Evolutionary conservation across 2,113 vertebrate genomes (phyloP), one percentile per base, ranked within the genome.

Genomic region (Pogona vitticeps): DNA sequence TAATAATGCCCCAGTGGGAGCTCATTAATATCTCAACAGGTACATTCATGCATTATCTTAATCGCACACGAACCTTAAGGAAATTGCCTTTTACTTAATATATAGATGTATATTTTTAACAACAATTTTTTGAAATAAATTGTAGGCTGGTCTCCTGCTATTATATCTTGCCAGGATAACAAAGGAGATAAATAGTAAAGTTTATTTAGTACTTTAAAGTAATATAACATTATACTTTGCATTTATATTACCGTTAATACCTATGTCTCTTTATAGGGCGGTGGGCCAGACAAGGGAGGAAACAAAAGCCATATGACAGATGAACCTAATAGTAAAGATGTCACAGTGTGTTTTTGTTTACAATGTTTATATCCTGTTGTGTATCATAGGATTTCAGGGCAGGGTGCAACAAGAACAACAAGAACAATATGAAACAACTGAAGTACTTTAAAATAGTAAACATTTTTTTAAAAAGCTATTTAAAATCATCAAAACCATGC

Each of bases 21-120:
- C 91, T 95, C 93, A 95, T 97, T 95, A 96, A 94, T 95, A 90
- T 93, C 96, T 93, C 96, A 89, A 92, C 88, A 94, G 95, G 94
- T 94, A 91, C 56, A 42, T 90, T 90, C 90, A 52, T 88, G 88
- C 85, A 68, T 94, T 94, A 90, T 89, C 93, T 94, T 95, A 96
- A 95, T 95, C 95, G 95, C 89, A 86, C 81, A 8, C 38, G 85
- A 90, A 86, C 93, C 93, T 94, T 90, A 0, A 85, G 92, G 85
- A 95, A 94, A 95, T 92, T 92, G 89, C 84, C 90, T 95, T 91
- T 89, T 90, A 72, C 68, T 86, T 91, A 71, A 79, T 87, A 76
- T 76, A 87, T 86, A 84, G 65, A 79, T 87, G 71, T 76, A 87
- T 86, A 84, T 90, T 85, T 58, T 67, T 91, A 72, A 8, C 91